These are phyloP conservation scores for Sebastes kiyomatsui DNA, from an alignment of 2,797 vertebrate genomes.

Conservation along the genomic window DNA sequence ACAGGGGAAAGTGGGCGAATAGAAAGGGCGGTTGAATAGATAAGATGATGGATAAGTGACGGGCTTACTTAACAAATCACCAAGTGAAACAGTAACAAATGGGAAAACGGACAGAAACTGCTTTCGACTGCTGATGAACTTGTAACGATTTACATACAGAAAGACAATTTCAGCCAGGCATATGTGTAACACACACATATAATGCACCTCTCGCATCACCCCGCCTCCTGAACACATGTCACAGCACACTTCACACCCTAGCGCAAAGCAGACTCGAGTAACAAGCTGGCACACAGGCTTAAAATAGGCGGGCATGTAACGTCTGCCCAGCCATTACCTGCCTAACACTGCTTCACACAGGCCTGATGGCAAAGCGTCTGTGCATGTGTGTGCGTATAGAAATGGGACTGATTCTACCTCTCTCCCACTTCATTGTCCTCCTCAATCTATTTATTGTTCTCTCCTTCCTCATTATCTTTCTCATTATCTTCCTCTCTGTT, in stretches of 20 bases:
- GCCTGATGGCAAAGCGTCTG: neutral
- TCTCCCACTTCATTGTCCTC: constrained; percentile 26
- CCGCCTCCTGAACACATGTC: constrained; percentile 66
- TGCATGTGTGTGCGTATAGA: neutral
- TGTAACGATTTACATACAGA: constrained; percentile 16
- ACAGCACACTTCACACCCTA: constrained; percentile 66
- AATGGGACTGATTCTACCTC: constrained; percentile 11
- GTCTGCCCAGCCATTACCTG: constrained; percentile 58
- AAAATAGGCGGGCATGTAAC: constrained; percentile 61
- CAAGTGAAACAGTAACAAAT: constrained; percentile 1
- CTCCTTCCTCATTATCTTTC: constrained; percentile 42
- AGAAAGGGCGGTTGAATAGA: constrained; percentile 17
- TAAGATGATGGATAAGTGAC: constrained; percentile 35
- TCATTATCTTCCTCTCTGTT: constrained; percentile 28
- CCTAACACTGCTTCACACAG: constrained; percentile 27
- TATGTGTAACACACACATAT: constrained; percentile 29
- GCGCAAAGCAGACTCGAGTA: constrained; percentile 45
- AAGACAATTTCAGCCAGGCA: constrained; percentile 31
- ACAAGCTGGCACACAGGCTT: constrained; percentile 53
- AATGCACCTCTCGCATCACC: constrained; percentile 40
- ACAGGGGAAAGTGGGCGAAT: constrained; percentile 9
- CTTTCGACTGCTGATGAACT: neutral
- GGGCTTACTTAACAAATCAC: constrained; percentile 11
- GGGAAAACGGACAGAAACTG: constrained; percentile 11
- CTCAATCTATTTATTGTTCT: constrained; percentile 36